Percentiles rank a stretch among this genome's conserved stretches.
phyloP scores from a whole-genome alignment of 2,797 vertebrate species.

The Zalophus californianus region DNA sequence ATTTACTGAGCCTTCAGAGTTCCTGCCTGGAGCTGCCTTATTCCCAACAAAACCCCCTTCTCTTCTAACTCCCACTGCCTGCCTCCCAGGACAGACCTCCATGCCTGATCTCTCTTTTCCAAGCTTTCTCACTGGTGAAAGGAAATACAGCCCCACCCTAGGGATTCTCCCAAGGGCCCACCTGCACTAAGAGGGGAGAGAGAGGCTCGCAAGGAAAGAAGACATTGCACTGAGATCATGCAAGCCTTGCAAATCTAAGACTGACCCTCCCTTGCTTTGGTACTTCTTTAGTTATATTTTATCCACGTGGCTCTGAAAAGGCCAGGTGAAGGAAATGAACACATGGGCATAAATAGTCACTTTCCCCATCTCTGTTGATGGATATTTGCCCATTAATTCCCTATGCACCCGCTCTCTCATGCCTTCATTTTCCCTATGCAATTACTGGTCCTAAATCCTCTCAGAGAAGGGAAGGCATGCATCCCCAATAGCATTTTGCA shows the following conservation, averaged over 20 bases:
- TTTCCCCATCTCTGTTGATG: conserved; percentile 21
- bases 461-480: conserved; percentile 60
- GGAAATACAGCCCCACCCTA: not conserved
- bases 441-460: conserved; percentile 74
- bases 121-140: not conserved
- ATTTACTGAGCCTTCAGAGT: not conserved
- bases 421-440: conserved; percentile 75
- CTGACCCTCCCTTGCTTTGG: not conserved
- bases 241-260: not conserved
- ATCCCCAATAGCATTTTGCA: conserved; percentile 73
- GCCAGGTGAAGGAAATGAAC: conserved; percentile 68
- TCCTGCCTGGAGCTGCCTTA: not conserved
- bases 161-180: not conserved
- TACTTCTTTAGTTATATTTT: conserved; percentile 24
- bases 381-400: conserved; percentile 72
- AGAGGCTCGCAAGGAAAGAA: not conserved
- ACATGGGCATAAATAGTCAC: conserved; percentile 1
- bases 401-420: not conserved
- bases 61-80: not conserved
- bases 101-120: too few species aligned
- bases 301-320: not conserved
- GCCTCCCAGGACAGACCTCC: not conserved
- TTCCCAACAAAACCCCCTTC: not conserved
- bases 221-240: not conserved
- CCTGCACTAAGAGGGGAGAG: not conserved